A percentile compares a stretch with the other conserved stretches of the same genome.
Evolutionary conservation across 1,140 invertebrate genomes (phyloP).

Genomic region (Amphibalanus amphitrite): DNA sequence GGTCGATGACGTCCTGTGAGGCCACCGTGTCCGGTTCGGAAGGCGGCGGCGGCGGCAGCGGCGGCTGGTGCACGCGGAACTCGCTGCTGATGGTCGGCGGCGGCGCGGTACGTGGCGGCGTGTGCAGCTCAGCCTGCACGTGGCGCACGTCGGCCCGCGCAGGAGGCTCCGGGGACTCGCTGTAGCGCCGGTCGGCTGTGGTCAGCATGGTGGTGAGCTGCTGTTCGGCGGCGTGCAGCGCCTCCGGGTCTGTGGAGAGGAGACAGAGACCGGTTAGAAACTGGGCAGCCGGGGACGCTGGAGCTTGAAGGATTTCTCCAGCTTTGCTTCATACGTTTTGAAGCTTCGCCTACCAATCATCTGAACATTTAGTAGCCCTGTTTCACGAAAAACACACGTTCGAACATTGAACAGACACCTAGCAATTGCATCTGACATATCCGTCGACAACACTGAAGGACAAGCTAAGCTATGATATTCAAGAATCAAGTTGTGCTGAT

Average conservation of each 20-base stretch:
- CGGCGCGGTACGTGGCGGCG: no score
- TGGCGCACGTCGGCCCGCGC: neutral
- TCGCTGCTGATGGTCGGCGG: neutral
- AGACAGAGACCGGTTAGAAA: neutral
- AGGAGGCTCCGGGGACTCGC: neutral
- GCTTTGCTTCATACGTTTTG: no score
- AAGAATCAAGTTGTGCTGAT: no score
- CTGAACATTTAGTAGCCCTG: no score
- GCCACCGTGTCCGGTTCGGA: constrained; percentile 16
- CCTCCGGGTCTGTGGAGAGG: neutral
- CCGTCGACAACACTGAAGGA: no score
- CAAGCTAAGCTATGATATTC: no score
- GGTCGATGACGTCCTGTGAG: constrained; percentile 34
- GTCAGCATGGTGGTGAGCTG: neutral
- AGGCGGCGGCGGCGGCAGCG: constrained; percentile 16
- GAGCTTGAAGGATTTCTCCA: no score
- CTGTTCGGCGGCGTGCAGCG: neutral
- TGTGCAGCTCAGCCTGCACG: neutral
- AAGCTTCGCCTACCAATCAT: no score
- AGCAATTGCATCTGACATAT: no score
- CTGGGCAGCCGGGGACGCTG: no score
- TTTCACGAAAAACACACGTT: no score
- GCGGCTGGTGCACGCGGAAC: constrained; percentile 4
- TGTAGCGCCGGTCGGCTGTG: neutral
- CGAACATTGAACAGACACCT: no score